Conservation (phyloP, 2,113 vertebrate genomes). For the Amazona vittata region DNA sequence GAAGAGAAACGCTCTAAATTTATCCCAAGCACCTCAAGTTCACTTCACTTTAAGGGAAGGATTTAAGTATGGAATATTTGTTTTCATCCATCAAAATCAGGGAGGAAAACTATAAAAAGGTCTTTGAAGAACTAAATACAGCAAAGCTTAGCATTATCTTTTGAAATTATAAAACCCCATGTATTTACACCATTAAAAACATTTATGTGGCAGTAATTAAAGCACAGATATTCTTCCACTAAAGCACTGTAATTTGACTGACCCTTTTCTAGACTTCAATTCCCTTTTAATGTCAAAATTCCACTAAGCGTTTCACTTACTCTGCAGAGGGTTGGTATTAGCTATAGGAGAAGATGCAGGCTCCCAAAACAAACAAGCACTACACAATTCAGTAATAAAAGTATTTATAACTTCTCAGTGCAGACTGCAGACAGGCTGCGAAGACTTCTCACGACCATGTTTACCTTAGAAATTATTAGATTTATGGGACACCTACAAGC, state of each 20-base stretch:
- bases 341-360: neutral
- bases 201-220: neutral
- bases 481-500: slow-evolving; percentile 49
- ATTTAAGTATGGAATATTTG: neutral
- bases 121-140: neutral
- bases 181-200: neutral
- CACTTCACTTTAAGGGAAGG: neutral
- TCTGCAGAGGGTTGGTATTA: neutral
- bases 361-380: neutral
- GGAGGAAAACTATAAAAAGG: neutral
- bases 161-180: neutral
- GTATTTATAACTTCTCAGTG: neutral
- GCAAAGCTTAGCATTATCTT: neutral
- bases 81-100: neutral
- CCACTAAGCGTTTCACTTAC: neutral
- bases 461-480: slow-evolving; percentile 23
- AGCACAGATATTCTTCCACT: neutral
- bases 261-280: neutral
- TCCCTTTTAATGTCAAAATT: neutral
- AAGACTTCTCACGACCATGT: neutral
- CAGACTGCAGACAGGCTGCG: neutral
- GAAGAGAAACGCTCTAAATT: slow-evolving; percentile 6
- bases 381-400: neutral
- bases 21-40: neutral
- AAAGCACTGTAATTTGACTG: neutral